phyloP scores from a whole-genome alignment of 2,113 vertebrate genomes.

The Hystrix cristata region DNA sequence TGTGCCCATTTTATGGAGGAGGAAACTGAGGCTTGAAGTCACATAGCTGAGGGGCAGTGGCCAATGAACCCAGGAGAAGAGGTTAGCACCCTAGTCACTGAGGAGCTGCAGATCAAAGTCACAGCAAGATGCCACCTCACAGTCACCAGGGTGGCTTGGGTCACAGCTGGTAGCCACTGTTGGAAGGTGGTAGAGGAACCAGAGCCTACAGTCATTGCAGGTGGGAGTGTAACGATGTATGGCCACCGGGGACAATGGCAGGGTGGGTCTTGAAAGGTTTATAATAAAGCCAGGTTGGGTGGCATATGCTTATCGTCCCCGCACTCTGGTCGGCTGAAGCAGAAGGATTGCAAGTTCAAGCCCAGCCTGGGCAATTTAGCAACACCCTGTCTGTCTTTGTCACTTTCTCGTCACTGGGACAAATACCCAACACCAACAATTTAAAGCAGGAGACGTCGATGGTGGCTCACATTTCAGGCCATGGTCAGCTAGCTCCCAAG shows the following conservation, averaged over 20 bases:
- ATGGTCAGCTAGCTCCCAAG: too few species aligned
- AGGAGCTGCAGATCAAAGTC: neutral
- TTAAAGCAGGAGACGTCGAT: neutral
- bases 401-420: neutral
- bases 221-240: accelerated
- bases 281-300: neutral
- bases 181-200: accelerated
- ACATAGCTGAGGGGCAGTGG: neutral
- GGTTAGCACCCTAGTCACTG: neutral
- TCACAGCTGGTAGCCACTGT: accelerated
- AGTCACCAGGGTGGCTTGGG: accelerated
- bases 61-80: neutral
- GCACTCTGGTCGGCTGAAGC: neutral
- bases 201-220: accelerated
- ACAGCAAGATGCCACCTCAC: neutral
- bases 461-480: neutral
- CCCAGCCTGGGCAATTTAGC: neutral
- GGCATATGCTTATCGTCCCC: neutral
- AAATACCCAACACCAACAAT: neutral
- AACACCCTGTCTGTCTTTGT: neutral
- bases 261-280: neutral
- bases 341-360: neutral
- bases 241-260: accelerated
- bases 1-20: neutral
- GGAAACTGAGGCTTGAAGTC: neutral